Conservation (phyloP, 2,797 vertebrate species). For the Sorex maritimensis region DNA sequence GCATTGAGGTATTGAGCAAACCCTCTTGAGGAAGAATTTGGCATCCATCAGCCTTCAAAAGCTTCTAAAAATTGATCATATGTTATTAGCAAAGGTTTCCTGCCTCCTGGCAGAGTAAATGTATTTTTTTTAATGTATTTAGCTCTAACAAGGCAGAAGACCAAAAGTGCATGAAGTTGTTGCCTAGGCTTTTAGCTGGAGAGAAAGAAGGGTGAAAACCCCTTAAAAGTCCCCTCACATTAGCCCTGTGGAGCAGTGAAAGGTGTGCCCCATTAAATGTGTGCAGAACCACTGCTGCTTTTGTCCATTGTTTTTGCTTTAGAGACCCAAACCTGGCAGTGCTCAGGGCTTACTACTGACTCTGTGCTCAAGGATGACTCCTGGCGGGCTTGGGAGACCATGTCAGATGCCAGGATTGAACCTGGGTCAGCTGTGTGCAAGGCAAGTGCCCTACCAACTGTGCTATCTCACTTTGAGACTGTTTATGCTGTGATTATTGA, state of each 20-base stretch:
- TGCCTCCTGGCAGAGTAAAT: constrained; percentile 8
- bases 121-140: constrained; percentile 56
- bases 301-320: background rate
- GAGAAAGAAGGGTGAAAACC: background rate
- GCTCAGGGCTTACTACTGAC: too few species aligned
- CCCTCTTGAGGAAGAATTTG: constrained; percentile 54
- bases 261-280: background rate
- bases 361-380: too few species aligned
- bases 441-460: too few species aligned
- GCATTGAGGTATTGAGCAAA: constrained; percentile 62
- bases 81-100: constrained; percentile 68
- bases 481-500: constrained; percentile 12
- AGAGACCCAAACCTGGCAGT: background rate
- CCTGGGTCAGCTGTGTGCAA: too few species aligned
- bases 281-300: background rate
- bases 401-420: too few species aligned
- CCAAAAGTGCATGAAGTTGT: background rate
- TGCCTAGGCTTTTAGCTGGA: background rate
- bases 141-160: background rate
- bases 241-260: background rate
- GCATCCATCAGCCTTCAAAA: constrained; percentile 61
- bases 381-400: too few species aligned
- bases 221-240: background rate
- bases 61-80: constrained; percentile 68
- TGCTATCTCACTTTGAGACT: too few species aligned